Evolutionary conservation across 2,113 vertebrate genomes (phyloP).

Genomic region (Procavia capensis): DNA sequence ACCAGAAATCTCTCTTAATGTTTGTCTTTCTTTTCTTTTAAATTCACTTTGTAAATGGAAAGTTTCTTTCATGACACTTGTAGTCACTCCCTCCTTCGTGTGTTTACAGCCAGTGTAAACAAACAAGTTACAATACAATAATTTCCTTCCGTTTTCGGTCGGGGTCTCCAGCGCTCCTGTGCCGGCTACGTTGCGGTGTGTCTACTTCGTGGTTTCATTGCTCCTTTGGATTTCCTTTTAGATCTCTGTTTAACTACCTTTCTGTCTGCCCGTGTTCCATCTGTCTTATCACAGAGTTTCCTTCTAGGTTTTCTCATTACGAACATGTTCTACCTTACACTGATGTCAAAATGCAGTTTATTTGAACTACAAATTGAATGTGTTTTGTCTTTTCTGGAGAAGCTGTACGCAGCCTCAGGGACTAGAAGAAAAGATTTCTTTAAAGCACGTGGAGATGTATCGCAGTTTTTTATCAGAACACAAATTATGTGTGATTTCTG

Average conservation of each 20-base stretch:
- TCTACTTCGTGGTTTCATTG: not conserved
- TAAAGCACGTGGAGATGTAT: not conserved
- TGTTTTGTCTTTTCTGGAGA: slow-evolving; percentile 45
- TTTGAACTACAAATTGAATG: slow-evolving; percentile 41
- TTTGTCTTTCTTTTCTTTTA: not conserved
- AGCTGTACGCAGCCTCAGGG: not conserved
- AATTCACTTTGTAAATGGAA: not conserved
- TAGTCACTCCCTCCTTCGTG: not conserved
- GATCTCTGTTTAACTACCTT: not conserved
- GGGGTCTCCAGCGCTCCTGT: not conserved
- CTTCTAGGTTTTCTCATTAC: slow-evolving; percentile 52
- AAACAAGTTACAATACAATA: not conserved
- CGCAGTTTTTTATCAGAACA: not conserved
- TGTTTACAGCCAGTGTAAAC: not conserved
- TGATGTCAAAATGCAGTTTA: slow-evolving; percentile 49
- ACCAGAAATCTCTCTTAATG: not conserved
- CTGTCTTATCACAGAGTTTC: slow-evolving; percentile 14
- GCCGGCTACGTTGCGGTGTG: not conserved
- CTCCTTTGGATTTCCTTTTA: not conserved
- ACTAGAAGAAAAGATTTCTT: slow-evolving; percentile 18
- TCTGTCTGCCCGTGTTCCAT: slow-evolving; percentile 9
- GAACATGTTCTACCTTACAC: slow-evolving; percentile 9
- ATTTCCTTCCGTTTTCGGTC: not conserved
- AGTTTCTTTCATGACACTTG: not conserved
- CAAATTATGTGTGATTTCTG: not conserved